Evolutionary conservation across 2,888 invertebrate genomes (phyloP).

Genomic region (Cephus nigrinus): DNA sequence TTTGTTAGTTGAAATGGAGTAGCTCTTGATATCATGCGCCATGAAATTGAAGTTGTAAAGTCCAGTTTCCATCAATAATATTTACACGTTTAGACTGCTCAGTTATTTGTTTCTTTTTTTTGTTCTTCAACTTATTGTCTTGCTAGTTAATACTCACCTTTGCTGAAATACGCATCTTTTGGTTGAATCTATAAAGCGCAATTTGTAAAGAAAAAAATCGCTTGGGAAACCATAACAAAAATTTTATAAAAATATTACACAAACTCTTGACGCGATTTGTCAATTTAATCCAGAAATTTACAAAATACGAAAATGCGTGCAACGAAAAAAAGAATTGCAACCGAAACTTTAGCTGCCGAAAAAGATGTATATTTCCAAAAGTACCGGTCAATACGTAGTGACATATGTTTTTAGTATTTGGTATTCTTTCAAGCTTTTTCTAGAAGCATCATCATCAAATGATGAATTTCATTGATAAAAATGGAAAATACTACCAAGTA

Average conservation of each 20-base stretch:
- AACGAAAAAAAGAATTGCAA: neutral
- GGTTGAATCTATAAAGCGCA: neutral
- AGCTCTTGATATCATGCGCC: conserved; percentile 8
- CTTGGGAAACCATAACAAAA: neutral
- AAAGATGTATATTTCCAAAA: neutral
- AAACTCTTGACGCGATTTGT: neutral
- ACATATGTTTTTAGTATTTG: neutral
- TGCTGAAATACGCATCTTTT: neutral
- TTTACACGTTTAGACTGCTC: neutral
- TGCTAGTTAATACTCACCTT: neutral
- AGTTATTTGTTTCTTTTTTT: neutral
- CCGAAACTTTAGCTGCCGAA: neutral
- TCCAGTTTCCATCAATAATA: conserved; percentile 16
- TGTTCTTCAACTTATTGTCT: neutral
- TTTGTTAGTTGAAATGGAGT: conserved; percentile 5
- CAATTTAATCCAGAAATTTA: neutral
- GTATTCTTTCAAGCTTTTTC: neutral
- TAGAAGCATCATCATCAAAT: conserved; percentile 4
- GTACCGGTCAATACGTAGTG: neutral
- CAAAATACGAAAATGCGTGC: neutral
- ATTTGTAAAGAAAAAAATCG: neutral
- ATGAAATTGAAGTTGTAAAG: conserved; percentile 9
- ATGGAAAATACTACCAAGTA: conserved; percentile 34
- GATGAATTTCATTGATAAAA: conserved; percentile 30
- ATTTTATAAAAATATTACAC: neutral